Evolutionary conservation across 64 coral and sea anemone genomes (phyloP).

Genomic region (Acropora yongei): DNA sequence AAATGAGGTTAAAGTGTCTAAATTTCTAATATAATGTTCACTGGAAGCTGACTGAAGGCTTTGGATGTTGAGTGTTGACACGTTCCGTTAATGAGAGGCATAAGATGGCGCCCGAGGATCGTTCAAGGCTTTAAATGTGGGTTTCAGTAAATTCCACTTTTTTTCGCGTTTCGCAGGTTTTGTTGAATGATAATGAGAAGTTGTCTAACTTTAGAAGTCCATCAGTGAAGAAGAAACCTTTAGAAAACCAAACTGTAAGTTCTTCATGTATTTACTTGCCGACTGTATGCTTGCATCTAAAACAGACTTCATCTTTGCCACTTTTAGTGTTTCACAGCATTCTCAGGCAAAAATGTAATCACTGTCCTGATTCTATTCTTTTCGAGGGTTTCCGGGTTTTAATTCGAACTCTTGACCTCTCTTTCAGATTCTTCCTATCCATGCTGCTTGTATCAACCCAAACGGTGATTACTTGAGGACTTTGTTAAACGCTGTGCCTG

Average conservation of each 20-base stretch:
- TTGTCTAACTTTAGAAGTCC: conserved; percentile 77
- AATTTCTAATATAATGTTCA: too few relatives aligned
- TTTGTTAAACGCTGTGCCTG: conserved; percentile 69
- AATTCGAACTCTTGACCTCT: background rate
- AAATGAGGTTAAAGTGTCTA: too few relatives aligned
- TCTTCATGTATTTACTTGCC: background rate
- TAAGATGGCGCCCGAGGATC: too few relatives aligned
- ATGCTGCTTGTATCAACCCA: conserved; percentile 89
- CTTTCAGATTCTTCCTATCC: conserved; percentile 70
- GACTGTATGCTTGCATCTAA: too few relatives aligned
- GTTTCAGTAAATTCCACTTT: too few relatives aligned
- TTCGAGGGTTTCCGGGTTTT: background rate
- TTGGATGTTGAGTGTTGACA: background rate
- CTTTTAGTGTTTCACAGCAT: too few relatives aligned
- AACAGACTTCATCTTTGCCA: too few relatives aligned
- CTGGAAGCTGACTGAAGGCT: too few relatives aligned
- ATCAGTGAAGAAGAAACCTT: conserved; percentile 85
- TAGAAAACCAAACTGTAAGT: conserved; percentile 83
- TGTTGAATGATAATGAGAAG: conserved; percentile 73
- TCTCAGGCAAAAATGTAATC: too few relatives aligned
- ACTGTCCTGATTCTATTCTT: too few relatives aligned
- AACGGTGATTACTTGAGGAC: conserved; percentile 70
- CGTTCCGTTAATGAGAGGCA: background rate
- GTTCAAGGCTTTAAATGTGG: too few relatives aligned
- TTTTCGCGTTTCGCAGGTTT: conserved; percentile 44